Base-by-base conservation (phyloP, 2,113 vertebrate genomes). In the Ptilonorhynchus violaceus region DNA sequence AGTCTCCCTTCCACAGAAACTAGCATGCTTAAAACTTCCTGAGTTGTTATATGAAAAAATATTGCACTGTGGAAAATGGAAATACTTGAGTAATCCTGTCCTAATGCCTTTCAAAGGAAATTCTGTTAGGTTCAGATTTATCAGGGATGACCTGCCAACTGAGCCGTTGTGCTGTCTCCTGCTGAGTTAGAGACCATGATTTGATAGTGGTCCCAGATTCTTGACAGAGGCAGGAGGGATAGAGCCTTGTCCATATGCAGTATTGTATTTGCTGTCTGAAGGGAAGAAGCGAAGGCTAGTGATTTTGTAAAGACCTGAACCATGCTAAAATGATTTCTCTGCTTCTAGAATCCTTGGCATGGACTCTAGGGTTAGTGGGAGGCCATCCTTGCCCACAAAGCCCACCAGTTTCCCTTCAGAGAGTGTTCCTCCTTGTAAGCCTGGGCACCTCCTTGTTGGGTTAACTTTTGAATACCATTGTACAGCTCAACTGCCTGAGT, bases 371-470 rank as follows among this genome's bases (percentile, higher is more conserved):
- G 16, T 35, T 9, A 5, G 22, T 5, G 1, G n/a, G 53, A 60
- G 31, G 15, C 58, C 12, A 22, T 67, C 41, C 35, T 33, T 74
- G 30, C 35, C 31, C 20, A 11, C 2, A 2, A 42, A 94, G 16
- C 30, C 60, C 33, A 28, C 11, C 47, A 31, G 12, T 81, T 69
- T 30, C 28, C 39, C 23, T 44, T 19, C 24, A 58, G 55, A 74
- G 19, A 44, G 4, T 12, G 25, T 50, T 95, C 13, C 8, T 80
- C 35, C 66, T 62, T 58, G 25, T 52, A 53, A 85, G 37, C 25
- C 33, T 1, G 0, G 35, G 13, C 3, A 1, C 28, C 22, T 73
- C 50, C 30, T 68, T 59, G 47, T 37, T 1, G 0, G 24, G 7
- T 72, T 82, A 28, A n/a, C 10, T 21, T 25, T 24, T 46, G 41